Conservation (phyloP, 2,113 vertebrate genomes). For the Spilogale gracilis region DNA sequence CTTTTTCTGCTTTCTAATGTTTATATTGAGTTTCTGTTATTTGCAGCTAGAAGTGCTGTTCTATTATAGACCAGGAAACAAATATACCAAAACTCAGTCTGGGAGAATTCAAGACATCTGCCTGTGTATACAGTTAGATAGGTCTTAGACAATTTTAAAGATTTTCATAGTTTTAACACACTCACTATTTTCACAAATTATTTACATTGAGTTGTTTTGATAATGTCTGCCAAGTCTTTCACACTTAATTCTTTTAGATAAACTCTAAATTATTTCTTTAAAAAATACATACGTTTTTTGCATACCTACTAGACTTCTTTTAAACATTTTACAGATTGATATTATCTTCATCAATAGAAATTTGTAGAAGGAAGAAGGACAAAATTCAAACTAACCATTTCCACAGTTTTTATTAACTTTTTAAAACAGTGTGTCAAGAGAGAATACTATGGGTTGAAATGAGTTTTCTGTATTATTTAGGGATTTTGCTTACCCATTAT, state of each 20-base stretch:
- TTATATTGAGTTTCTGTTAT: slow-evolving; percentile 1
- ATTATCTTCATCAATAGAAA: not conserved
- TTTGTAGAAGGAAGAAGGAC: not conserved
- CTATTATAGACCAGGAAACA: slow-evolving; percentile 17
- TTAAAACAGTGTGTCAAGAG: not conserved
- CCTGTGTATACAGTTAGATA: not conserved
- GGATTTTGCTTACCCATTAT: not conserved
- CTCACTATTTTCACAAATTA: not conserved
- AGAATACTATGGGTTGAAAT: not conserved
- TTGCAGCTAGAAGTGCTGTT: not conserved
- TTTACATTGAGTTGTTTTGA: slow-evolving; percentile 13
- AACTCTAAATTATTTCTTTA: not conserved
- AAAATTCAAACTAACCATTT: slow-evolving; percentile 22
- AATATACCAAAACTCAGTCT: not conserved
- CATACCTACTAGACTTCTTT: not conserved
- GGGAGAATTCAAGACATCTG: not conserved
- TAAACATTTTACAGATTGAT: not conserved
- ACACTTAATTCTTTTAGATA: slow-evolving; percentile 7
- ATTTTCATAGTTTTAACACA: slow-evolving; percentile 40
- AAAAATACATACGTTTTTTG: not conserved
- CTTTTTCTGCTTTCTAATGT: not conserved
- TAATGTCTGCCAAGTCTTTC: not conserved
- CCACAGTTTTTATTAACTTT: slow-evolving; percentile 5
- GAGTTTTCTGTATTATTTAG: not conserved
- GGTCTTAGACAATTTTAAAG: not conserved